A percentile compares a stretch with the other conserved stretches of the same genome.
These are phyloP conservation scores for Chrysolina oricalcia DNA, from an alignment of 2,888 invertebrate genomes.

Conservation along the genomic window DNA sequence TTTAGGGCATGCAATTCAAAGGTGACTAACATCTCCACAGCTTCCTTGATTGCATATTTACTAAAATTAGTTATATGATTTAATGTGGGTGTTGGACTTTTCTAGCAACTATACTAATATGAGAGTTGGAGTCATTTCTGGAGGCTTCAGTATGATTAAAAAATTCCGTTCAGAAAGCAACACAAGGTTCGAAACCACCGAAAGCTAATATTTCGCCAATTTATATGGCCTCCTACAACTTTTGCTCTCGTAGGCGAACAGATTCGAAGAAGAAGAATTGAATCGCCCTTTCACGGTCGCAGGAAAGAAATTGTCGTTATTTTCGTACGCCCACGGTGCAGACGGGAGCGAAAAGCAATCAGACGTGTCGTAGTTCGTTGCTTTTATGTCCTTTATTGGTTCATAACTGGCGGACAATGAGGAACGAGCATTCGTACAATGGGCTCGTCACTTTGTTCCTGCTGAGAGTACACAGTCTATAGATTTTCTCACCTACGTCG, in stretches of 20 bases:
- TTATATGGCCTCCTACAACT: not conserved
- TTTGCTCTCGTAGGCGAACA: not conserved
- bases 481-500: not conserved
- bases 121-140: too few relatives aligned
- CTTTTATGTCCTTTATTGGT: slow-evolving; percentile 48
- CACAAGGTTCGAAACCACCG: not conserved
- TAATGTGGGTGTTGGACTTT: too few relatives aligned
- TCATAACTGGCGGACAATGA: slow-evolving; percentile 44
- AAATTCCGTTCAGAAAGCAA: too few relatives aligned
- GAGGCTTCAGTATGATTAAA: too few relatives aligned
- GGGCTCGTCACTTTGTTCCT: slow-evolving; percentile 16
- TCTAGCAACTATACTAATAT: too few relatives aligned
- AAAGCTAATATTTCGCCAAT: not conserved
- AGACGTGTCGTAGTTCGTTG: slow-evolving; percentile 42
- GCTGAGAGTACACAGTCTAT: not conserved
- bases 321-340: slow-evolving; percentile 7
- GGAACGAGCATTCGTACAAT: slow-evolving; percentile 38
- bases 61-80: too few relatives aligned
- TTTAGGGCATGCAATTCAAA: too few relatives aligned
- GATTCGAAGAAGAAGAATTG: slow-evolving; percentile 3
- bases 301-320: slow-evolving; percentile 9
- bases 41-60: too few relatives aligned
- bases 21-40: too few relatives aligned
- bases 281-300: slow-evolving; percentile 15
- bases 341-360: slow-evolving; percentile 44